Conservation (phyloP, 2,113 vertebrate genomes). For the Gopherus flavomarginatus region DNA sequence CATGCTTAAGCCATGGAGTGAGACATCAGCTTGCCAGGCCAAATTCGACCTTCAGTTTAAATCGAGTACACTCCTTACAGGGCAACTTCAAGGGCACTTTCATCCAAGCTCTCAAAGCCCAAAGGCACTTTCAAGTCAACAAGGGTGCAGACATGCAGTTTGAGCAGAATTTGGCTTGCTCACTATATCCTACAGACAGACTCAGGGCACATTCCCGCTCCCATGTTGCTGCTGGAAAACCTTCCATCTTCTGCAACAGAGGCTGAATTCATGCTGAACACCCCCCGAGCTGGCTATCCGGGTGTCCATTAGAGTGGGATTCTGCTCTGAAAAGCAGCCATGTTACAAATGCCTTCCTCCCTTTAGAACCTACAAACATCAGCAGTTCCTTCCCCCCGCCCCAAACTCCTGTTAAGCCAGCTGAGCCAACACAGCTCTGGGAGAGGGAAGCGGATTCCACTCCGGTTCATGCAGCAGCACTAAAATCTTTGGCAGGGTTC, state of each 20-base stretch:
- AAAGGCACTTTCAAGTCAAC: neutral
- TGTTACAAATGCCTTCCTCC: neutral
- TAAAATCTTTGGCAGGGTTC: neutral
- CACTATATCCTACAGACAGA: neutral
- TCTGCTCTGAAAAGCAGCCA: neutral
- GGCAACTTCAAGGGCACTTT: neutral
- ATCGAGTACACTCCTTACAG: neutral
- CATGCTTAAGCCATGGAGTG: neutral
- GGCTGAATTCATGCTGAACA: neutral
- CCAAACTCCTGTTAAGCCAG: neutral
- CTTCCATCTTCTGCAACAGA: neutral
- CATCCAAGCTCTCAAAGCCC: neutral
- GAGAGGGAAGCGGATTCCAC: neutral
- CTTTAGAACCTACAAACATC: neutral
- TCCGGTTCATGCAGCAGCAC: accelerated
- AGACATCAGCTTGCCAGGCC: neutral
- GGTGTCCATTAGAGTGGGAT: neutral
- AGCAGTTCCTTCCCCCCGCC: accelerated
- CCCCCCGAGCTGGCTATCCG: accelerated
- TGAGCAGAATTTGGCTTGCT: neutral
- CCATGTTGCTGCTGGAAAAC: neutral
- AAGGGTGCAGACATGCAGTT: accelerated
- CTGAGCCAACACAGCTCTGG: neutral
- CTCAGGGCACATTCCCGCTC: neutral
- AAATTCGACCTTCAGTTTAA: neutral